phyloP scores from a whole-genome alignment of 1,140 invertebrate genomes.

The Belonocnema kinseyi region DNA sequence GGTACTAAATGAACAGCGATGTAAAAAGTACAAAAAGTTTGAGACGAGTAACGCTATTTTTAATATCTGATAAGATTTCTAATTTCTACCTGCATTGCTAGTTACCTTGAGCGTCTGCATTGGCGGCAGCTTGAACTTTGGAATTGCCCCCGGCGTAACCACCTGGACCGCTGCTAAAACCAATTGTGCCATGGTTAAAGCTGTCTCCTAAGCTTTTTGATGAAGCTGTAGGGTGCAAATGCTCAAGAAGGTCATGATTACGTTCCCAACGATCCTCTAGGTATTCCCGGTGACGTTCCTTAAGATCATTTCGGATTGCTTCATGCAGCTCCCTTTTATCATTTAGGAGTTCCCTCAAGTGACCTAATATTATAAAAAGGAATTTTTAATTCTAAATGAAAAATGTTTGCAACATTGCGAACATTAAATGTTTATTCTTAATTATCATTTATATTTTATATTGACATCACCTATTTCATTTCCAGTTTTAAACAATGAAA shows the following conservation, averaged over 20 bases:
- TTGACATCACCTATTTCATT: too few relatives aligned
- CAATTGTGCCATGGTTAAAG: conserved; percentile 1
- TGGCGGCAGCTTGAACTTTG: conserved; percentile 16
- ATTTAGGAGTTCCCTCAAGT: neutral
- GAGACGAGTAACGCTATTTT: neutral
- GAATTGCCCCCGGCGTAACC: neutral
- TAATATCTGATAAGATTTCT: neutral
- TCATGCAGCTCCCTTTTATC: too few relatives aligned
- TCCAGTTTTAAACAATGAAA: too few relatives aligned
- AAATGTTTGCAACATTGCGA: neutral
- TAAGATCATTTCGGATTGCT: neutral
- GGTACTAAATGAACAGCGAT: neutral
- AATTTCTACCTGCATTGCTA: neutral
- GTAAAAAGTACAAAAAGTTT: neutral
- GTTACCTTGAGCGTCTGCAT: conserved; percentile 28
- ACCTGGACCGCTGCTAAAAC: neutral
- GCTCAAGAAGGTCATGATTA: too few relatives aligned
- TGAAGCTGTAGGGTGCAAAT: neutral
- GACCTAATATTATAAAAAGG: neutral
- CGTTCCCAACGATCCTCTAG: neutral
- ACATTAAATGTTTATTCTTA: too few relatives aligned
- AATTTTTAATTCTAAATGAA: neutral
- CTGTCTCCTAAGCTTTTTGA: neutral
- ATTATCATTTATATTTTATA: too few relatives aligned
- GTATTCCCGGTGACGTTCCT: neutral